Conservation (phyloP, 2,888 invertebrate genomes). For the Heteromyza rotundicornis region DNA sequence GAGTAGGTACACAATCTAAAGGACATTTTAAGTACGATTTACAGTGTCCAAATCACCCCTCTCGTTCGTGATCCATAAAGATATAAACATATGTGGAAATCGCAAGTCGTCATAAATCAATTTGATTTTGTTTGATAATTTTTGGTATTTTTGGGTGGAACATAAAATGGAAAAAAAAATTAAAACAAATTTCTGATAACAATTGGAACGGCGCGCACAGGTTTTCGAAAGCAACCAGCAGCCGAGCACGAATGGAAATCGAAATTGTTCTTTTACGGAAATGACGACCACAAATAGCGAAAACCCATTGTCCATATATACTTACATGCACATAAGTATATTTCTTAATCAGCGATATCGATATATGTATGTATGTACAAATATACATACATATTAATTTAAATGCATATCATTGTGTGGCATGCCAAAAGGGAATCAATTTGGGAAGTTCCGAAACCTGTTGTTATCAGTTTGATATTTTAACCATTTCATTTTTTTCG, state of each 20-base stretch:
- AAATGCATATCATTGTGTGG: neutral
- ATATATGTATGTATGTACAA: no score
- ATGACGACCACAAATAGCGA: no score
- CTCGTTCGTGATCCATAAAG: no score
- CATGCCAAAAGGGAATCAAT: neutral
- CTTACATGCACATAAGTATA: no score
- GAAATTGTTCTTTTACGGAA: neutral
- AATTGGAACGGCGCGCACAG: no score
- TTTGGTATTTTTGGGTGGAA: neutral
- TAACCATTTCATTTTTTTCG: neutral
- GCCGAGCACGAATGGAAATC: neutral
- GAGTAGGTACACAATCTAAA: no score
- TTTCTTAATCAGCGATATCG: no score
- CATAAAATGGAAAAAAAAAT: neutral
- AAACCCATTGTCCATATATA: no score
- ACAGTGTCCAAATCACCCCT: no score
- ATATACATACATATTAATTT: no score
- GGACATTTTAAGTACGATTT: no score
- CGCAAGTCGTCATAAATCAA: slow-evolving; percentile 50
- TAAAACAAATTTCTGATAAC: slow-evolving; percentile 3
- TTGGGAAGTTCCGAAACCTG: slow-evolving; percentile 12
- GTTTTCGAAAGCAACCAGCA: neutral
- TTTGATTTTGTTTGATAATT: slow-evolving; percentile 38
- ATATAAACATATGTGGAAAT: slow-evolving; percentile 30
- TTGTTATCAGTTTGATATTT: neutral